These are phyloP conservation scores for Enteromius afrohamiltoni DNA, from an alignment of 2,797 vertebrate genomes.

Conservation along the genomic window DNA sequence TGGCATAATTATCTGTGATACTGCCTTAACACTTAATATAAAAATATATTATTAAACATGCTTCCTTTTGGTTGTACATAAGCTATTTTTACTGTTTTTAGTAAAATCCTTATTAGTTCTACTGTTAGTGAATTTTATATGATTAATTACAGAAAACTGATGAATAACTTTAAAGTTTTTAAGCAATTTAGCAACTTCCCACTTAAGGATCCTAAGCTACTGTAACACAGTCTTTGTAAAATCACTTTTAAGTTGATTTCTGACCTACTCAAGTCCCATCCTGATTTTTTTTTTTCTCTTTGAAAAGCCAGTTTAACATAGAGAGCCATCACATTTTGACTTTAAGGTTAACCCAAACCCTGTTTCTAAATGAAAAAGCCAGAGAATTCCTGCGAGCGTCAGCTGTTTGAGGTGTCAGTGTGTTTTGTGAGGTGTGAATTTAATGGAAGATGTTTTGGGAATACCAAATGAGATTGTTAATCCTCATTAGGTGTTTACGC, in stretches of 20 bases:
- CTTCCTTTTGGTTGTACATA: background rate
- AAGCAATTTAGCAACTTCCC: background rate
- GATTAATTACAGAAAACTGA: background rate
- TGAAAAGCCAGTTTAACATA: background rate
- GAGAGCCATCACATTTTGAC: background rate
- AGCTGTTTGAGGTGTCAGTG: background rate
- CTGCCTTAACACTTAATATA: background rate
- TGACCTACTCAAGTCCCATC: no score
- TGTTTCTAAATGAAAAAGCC: background rate
- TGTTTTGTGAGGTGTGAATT: background rate
- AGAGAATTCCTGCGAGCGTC: background rate
- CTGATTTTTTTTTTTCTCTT: background rate
- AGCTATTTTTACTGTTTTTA: no score
- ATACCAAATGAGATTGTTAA: conserved; percentile 38
- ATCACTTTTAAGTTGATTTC: background rate
- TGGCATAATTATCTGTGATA: background rate
- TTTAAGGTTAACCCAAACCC: background rate
- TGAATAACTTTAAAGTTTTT: background rate
- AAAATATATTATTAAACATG: background rate
- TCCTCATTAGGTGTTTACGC: conserved; percentile 34
- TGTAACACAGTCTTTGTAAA: background rate
- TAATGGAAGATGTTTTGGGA: conserved; percentile 31
- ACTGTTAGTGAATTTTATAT: no score
- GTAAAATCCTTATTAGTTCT: background rate
- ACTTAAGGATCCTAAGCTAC: background rate